Conservation (phyloP, 2,797 vertebrate genomes). For the Lagocephalus sceleratus region DNA sequence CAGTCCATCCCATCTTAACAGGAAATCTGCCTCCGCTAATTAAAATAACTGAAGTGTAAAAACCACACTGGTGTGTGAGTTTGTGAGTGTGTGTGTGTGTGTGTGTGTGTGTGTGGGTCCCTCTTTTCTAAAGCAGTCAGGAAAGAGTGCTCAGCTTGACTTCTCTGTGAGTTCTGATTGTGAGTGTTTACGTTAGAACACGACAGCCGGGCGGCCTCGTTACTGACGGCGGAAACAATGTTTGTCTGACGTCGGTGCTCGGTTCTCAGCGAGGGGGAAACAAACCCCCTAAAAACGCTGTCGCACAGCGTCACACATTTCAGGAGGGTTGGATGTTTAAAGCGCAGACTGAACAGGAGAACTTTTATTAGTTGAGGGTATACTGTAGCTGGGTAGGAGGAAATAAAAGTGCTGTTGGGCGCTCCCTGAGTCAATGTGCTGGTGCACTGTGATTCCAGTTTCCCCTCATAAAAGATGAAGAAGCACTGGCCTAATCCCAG, state of each 20-base stretch:
- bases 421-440: no score
- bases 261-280: neutral
- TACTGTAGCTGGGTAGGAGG: no score
- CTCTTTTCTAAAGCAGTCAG: neutral
- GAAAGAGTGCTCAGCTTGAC: neutral
- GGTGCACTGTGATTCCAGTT: no score
- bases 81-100: no score
- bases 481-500: no score
- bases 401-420: no score
- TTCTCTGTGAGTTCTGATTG: neutral
- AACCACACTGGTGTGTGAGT: neutral
- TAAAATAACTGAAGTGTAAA: conserved; percentile 11
- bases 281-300: neutral
- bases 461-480: no score
- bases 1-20: no score
- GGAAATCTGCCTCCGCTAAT: conserved; percentile 10
- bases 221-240: conserved; percentile 1
- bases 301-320: neutral
- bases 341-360: no score
- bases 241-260: conserved; percentile 1
- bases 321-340: no score
- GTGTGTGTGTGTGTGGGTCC: no score
- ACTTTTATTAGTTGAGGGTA: no score
- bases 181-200: neutral
- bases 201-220: conserved; percentile 1